Evolutionary conservation across 2,113 vertebrate species (phyloP), one percentile per base, ranked within the genome.

Genomic region (Barbus barbus): DNA sequence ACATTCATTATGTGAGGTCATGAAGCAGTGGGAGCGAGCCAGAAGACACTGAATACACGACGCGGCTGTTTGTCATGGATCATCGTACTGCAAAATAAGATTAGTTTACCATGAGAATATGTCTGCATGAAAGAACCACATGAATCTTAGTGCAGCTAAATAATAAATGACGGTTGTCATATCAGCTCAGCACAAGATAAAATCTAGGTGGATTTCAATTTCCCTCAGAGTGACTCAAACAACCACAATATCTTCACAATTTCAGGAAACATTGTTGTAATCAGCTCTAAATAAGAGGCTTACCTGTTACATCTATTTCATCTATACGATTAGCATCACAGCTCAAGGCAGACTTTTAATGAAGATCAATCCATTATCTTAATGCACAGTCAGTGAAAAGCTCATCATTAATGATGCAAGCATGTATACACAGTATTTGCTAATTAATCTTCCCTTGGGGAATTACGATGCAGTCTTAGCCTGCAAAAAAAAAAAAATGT

Each of bases 401-500:
- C 26, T 24, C 67, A 71, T 41, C 1, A 73, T 26, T 77, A 67
- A 77, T 53, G 73, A 83, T 58, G 3, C 1, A 74, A n/a, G 9
- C 14, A 44, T 72, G 31, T 51, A 22, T 85, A 77, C 58, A 33
- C 24, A 3, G 18, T 16, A 6, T 33, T 56, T 61, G 61, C 13
- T 41, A 74, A 81, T 81, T 65, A 81, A 38, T 51, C 69, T 31
- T 53, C 31, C 61, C 71, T 16, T 67, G 13, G 46, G 44, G 44
- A 36, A 63, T 63, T 38, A 74, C 1, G 3, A 3, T 33, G 41
- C n/a, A 48, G 41, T 74, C 12, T 48, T 38, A 20, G 20, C 24
- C 56, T 60, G 56, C 22, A 60, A 24, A 44, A 44, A 46, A 44
- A 44, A 44, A 46, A 46, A 46, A 46, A 14, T 33, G 7, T 60